These are phyloP conservation scores for Galeopsomyia nigrocyanea DNA, from an alignment of 2,888 invertebrate genomes.

Conservation along the genomic window DNA sequence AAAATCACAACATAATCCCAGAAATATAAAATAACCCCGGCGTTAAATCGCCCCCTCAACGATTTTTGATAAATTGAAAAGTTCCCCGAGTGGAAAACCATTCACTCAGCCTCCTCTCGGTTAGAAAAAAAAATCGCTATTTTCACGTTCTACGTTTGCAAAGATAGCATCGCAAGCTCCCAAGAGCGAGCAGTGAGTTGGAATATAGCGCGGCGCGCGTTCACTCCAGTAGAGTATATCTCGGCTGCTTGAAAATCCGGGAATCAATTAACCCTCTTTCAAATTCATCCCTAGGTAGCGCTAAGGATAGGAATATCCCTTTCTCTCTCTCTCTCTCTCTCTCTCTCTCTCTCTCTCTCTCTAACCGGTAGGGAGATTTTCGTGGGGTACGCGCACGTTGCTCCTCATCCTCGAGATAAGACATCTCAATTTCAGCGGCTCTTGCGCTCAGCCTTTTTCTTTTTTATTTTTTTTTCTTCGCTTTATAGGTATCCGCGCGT, in stretches of 20 bases:
- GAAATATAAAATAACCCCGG: too few species aligned
- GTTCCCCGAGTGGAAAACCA: too few species aligned
- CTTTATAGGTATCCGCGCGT: not conserved
- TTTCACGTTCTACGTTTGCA: too few species aligned
- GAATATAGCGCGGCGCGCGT: too few species aligned
- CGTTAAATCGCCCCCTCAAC: too few species aligned
- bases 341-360: conserved; percentile 31
- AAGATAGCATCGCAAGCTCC: too few species aligned
- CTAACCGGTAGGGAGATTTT: conserved; percentile 47
- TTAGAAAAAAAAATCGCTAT: too few species aligned
- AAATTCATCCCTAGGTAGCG: conserved; percentile 20
- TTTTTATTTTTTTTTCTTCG: conserved; percentile 20
- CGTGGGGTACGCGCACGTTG: conserved; percentile 19
- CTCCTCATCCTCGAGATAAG: conserved; percentile 60
- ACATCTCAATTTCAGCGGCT: conserved; percentile 60
- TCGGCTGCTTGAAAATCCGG: conserved; percentile 33
- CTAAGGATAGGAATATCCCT: conserved; percentile 30
- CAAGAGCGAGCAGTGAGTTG: too few species aligned
- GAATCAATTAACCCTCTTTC: conserved; percentile 44
- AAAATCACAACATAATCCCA: too few species aligned
- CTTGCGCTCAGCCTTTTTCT: conserved; percentile 22
- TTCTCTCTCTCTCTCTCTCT: not conserved
- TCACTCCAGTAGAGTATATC: too few species aligned
- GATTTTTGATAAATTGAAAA: too few species aligned
- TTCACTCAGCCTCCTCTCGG: too few species aligned